Conservation (phyloP, 2,797 vertebrate genomes). For the Sphenodon punctatus region DNA sequence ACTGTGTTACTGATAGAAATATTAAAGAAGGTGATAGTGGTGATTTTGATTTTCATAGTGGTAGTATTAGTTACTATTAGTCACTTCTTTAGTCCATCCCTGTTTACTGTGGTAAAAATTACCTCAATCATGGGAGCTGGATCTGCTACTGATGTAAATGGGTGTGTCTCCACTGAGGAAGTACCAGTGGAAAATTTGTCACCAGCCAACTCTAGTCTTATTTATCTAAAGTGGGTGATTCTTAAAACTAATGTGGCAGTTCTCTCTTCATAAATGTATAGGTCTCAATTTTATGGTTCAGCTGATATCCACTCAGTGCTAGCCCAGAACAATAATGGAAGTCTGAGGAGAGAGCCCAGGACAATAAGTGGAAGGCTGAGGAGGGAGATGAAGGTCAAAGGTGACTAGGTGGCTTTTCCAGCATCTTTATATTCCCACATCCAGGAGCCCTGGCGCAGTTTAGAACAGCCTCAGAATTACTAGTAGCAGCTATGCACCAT, state of each 20-base stretch:
- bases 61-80: no score
- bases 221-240: no score
- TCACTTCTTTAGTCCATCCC: background rate
- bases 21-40: background rate
- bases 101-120: background rate
- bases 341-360: no score
- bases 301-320: background rate
- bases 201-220: no score
- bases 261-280: background rate
- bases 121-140: background rate
- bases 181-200: background rate
- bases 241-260: no score
- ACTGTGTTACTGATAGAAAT: background rate
- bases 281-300: background rate
- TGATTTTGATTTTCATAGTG: background rate
- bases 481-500: background rate
- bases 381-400: background rate
- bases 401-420: rapidly evolving
- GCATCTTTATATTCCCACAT: background rate
- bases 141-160: background rate
- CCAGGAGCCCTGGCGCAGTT: rapidly evolving
- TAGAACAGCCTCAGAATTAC: background rate
- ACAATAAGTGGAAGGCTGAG: background rate
- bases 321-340: no score
- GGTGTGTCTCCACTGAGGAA: background rate